Evolutionary conservation across 1,140 invertebrate genomes (phyloP), one percentile per base, ranked within the genome.

Genomic region (Drosophila sucinea): DNA sequence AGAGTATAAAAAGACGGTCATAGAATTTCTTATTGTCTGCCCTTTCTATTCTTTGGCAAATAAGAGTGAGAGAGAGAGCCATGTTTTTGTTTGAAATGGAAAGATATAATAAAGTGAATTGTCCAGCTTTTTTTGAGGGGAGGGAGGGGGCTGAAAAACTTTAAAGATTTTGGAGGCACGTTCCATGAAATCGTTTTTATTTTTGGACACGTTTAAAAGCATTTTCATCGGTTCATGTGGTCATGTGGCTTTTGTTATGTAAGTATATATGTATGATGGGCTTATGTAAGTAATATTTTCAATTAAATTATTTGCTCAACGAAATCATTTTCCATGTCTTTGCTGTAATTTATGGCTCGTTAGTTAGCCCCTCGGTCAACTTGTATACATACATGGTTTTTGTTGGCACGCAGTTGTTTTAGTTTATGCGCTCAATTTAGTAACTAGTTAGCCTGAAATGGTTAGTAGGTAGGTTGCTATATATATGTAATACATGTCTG

Each of bases 401-500:
- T 40, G n/a, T 33, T 63, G 6, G n/a, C 58, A 60, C 62, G 55
- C 73, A 80, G 77, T 84, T 86, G 83, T 77, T 89, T 86, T 86
- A 83, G 83, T 87, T 87, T 87, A 89, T 89, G 84, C 83, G 83
- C 79, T 89, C 83, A 87, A 87, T 87, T 87, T 87, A 77, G 83
- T 87, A 87, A 89, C 83, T 87, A 87, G 83, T 87, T 87, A 83
- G 83, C 76, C 79, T 71, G 77, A 87, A 83, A 86, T 78, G 71
- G 61, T 57, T 44, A 30, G 54, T 47, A 68, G 65, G 61, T 55
- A 54, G 57, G 47, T 71, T 27, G 29, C 38, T 29, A 32, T 35
- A 17, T 30, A 25, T 58, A 23, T 57, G 55, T 33, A 17, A 27
- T 23, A 7, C 7, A 47, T 10, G 44, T 51, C 27, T 38, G 32